These are phyloP conservation scores for Lepidostoma basale DNA, from an alignment of 1,140 invertebrate genomes.

Conservation along the genomic window DNA sequence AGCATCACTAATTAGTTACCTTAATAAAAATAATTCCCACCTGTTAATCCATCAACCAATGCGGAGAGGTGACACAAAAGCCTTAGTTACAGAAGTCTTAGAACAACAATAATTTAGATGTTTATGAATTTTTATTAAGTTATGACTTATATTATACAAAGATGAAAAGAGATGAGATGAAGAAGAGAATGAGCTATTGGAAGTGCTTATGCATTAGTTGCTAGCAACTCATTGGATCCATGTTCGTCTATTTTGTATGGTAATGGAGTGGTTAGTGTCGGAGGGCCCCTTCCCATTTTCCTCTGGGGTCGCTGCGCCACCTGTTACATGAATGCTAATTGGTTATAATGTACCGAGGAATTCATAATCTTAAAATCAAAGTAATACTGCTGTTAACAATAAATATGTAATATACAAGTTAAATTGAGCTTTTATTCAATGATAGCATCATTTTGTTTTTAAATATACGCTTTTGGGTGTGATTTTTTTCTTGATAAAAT, in stretches of 20 bases:
- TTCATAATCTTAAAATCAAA: background rate
- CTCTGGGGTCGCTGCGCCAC: conserved; percentile 46
- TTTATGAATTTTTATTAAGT: background rate
- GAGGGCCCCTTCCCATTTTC: conserved; percentile 53
- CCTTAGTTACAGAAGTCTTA: conserved; percentile 12
- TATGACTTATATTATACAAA: background rate
- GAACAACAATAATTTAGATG: background rate
- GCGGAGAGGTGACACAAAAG: conserved; percentile 7
- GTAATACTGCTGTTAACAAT: background rate
- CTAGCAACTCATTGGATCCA: conserved; percentile 54
- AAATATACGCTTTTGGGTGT: no score
- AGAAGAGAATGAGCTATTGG: background rate
- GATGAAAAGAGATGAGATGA: background rate
- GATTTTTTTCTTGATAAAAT: no score
- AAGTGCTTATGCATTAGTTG: conserved; percentile 40
- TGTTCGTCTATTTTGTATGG: conserved; percentile 63
- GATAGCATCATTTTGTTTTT: no score
- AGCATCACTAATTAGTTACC: conserved; percentile 5
- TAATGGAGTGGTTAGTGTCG: conserved; percentile 57
- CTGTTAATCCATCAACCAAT: conserved; percentile 28
- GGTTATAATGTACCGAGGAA: background rate
- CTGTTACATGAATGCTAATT: conserved; percentile 36
- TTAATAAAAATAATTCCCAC: conserved; percentile 32
- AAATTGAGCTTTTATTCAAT: no score
- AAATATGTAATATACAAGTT: background rate